Percentiles rank a stretch among this genome's conserved stretches.
Evolutionary conservation across 2,888 invertebrate genomes (phyloP).

Genomic region (Rhagophthalmus giganteus): DNA sequence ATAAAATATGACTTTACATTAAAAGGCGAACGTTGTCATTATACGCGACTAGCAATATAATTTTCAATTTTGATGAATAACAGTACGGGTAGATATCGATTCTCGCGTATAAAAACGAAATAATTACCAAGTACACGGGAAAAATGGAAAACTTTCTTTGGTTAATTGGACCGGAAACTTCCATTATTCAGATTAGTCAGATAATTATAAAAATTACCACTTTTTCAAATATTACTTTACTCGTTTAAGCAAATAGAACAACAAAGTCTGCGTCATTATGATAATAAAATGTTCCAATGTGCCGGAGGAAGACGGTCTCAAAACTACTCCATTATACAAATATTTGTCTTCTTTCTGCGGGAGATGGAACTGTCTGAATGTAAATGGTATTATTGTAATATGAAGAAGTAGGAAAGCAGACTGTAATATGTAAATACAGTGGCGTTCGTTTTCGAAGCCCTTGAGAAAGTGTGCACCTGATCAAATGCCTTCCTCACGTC

Average conservation of each 20-base stretch:
- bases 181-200: too few relatives aligned
- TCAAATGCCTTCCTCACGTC: conserved; percentile 30
- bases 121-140: too few relatives aligned
- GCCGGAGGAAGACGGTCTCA: conserved; percentile 20
- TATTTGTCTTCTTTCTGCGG: conserved; percentile 51
- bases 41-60: conserved; percentile 13
- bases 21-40: conserved; percentile 21
- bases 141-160: too few relatives aligned
- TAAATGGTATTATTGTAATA: conserved; percentile 51
- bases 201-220: too few relatives aligned
- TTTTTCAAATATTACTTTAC: conserved; percentile 2
- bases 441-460: conserved; percentile 35
- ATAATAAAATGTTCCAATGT: conserved; percentile 30
- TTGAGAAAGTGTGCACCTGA: conserved; percentile 40
- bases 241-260: conserved; percentile 26
- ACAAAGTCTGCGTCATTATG: conserved; percentile 31
- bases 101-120: too few relatives aligned
- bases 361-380: conserved; percentile 48
- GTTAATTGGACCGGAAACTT: too few relatives aligned
- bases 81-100: too few relatives aligned
- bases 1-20: conserved; percentile 25
- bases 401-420: conserved; percentile 47
- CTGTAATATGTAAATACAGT: conserved; percentile 46
- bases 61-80: conserved; percentile 15
- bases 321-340: conserved; percentile 52